These are phyloP conservation scores for Acrocera orbiculus DNA, from an alignment of 2,888 invertebrate species.

Conservation along the genomic window DNA sequence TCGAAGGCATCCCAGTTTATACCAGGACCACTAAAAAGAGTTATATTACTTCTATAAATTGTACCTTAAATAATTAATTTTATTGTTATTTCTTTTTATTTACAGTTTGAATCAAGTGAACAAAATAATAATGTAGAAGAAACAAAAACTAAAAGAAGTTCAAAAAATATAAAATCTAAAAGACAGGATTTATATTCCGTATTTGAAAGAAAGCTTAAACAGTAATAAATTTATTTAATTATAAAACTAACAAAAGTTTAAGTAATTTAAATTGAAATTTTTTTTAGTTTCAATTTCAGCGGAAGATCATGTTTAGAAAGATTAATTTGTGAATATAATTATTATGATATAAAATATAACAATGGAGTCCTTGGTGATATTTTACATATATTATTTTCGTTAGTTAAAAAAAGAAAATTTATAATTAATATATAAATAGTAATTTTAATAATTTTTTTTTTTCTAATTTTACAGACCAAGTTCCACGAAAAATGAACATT, in stretches of 20 bases:
- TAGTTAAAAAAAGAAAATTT: constrained; percentile 20
- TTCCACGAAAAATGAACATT: constrained; percentile 36
- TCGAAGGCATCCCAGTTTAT: constrained; percentile 40
- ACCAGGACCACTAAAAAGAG: constrained; percentile 37
- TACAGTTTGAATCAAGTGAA: background rate
- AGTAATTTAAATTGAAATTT: no score
- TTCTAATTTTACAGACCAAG: constrained; percentile 38
- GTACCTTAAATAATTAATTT: background rate
- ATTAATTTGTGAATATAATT: constrained; percentile 47
- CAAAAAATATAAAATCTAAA: no score
- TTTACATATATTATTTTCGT: constrained; percentile 50
- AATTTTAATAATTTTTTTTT: no score
- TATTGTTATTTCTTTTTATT: background rate
- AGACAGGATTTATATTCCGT: no score
- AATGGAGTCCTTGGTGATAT: constrained; percentile 51
- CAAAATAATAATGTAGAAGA: no score
- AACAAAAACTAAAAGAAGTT: no score
- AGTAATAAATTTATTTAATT: background rate
- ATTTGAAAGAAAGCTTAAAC: no score
- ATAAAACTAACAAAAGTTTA: background rate
- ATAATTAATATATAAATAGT: constrained; percentile 1
- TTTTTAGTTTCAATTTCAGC: constrained; percentile 26
- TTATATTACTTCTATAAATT: constrained; percentile 22
- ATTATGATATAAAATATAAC: constrained; percentile 21
- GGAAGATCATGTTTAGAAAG: constrained; percentile 44